Base-by-base conservation (phyloP, 1,140 invertebrate species). In the Lasioglossum baleicum region DNA sequence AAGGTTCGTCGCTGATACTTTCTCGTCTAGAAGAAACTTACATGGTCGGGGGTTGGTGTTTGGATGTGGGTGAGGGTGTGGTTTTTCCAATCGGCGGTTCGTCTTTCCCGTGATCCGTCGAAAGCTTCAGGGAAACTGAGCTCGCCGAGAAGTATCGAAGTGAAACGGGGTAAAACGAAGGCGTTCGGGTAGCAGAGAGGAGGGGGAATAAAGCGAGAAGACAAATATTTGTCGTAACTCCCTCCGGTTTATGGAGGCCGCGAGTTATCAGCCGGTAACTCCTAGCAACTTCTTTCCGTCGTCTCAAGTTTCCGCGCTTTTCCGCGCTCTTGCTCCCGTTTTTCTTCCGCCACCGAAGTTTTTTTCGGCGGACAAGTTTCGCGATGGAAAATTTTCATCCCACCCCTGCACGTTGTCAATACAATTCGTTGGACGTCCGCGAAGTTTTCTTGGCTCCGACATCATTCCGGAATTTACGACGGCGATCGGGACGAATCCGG, bases 141-240 rank as follows among this genome's bases (percentile, higher is more conserved):
- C 26, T 26, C 6, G 35, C 64, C 44, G 51, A 31, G 44, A 51
- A 74, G 63, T 61, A 51, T 65, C 71, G 63, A 51, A 48, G 44
- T 4, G 61, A 53, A 31, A 51, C 22, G 51, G 44, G 42, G n/a
- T 26, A 44, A 66, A 42, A n/a, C 26, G 20, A 13, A 13, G 4
- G 22, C 20, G 48, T 64, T 44, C 8, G 6, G 35, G 2, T 35
- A 35, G 35, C 35, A 15, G 51, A 2, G 17, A 7, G 53, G 6
- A 7, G n/a, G 56, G 56, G 26, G 22, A 51, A 73, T 66, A 73
- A 75, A 75, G 63, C 48, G 56, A 85, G 68, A 82, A 85, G 72
- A 85, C 64, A 86, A 85, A 86, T 85, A 85, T 81, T 86, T 85
- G 80, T 85, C 68, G 83, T 83, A 75, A 76, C 66, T 80, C 35